Base-by-base conservation (phyloP, 2,797 vertebrate species). In the Ceryle rudis region DNA sequence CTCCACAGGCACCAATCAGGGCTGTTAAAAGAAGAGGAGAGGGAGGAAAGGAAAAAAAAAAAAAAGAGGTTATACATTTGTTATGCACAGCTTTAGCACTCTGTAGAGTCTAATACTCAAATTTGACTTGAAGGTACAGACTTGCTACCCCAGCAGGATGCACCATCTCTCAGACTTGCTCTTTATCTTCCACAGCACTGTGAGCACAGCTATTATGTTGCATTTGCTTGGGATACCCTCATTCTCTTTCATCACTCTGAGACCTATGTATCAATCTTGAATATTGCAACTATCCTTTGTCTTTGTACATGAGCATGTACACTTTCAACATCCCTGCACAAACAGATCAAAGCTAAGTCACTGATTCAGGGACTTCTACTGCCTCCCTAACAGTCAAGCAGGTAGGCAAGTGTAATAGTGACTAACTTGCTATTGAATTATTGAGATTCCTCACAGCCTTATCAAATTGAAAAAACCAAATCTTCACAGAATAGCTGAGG, bases 1-100 rank as follows among this genome's bases (percentile, higher is more conserved):
- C 99, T 28, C 99, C 99, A 22, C 99, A 99, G 79, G 99, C 98
- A 6, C 99, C 99, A 4, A 99, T 98, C 19, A 98, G 98, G 35
- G 99, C 99, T 99, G 97, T n/a, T 94, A 91, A 69, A 95, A 60
- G 58, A 58, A 85, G 70, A 69, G 9, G 14, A 86, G 78, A 65
- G 10, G 20, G 5, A 6, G 18, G 15, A 84, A 74, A 62, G 8
- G 13, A 3, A 7, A 49, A 49, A 23, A 49, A 47, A 21, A 11
- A 62, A 18, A 41, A 55, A 41, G 2, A 54, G 37, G 13, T 29
- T 64, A 67, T 18, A 52, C 6, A n/a, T 64, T 55, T n/a, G 44
- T 90, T 90, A 91, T 33, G 52, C 65, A 46, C 42, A 78, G 51
- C 33, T 91, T 82, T 61, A 80, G n/a, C 20, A 54, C 9, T 20